Percentiles rank a stretch among this genome's conserved stretches.
phyloP scores from a whole-genome alignment of 2,797 vertebrate species.

The Nyctalus aviator region DNA sequence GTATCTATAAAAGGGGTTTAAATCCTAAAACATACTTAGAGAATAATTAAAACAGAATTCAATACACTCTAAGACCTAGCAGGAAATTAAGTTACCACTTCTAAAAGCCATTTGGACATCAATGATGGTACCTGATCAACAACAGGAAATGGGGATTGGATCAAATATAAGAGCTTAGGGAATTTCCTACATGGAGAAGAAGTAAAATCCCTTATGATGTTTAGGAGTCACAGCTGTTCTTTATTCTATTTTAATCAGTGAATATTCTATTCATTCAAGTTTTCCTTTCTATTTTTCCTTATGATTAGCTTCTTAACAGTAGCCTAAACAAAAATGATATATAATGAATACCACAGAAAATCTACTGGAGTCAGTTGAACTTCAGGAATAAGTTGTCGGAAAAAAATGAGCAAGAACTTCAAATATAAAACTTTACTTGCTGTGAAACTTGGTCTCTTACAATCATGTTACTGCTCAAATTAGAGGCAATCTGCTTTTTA shows the following conservation, averaged over 20 bases:
- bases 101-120: constrained; percentile 84
- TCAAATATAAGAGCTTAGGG: constrained; percentile 14
- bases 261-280: constrained; percentile 74
- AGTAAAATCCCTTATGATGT: constrained; percentile 55
- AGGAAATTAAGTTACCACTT: constrained; percentile 86
- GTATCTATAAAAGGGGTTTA: constrained; percentile 89
- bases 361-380: constrained; percentile 54
- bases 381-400: constrained; percentile 58
- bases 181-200: constrained; percentile 63
- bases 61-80: constrained; percentile 84
- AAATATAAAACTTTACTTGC: constrained; percentile 64
- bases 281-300: constrained; percentile 74
- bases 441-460: constrained; percentile 66
- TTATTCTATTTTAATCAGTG: constrained; percentile 55
- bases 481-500: constrained; percentile 51
- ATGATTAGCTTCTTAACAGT: constrained; percentile 41
- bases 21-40: constrained; percentile 86
- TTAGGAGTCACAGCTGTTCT: constrained; percentile 77
- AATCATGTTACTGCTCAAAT: constrained; percentile 65
- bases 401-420: constrained; percentile 70
- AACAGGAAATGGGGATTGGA: not conserved
- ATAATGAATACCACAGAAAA: constrained; percentile 62
- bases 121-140: constrained; percentile 80
- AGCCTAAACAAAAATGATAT: constrained; percentile 67
- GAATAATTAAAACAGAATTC: constrained; percentile 86